Conservation (phyloP, 1,140 invertebrate genomes). For the Babylonia areolata region DNA sequence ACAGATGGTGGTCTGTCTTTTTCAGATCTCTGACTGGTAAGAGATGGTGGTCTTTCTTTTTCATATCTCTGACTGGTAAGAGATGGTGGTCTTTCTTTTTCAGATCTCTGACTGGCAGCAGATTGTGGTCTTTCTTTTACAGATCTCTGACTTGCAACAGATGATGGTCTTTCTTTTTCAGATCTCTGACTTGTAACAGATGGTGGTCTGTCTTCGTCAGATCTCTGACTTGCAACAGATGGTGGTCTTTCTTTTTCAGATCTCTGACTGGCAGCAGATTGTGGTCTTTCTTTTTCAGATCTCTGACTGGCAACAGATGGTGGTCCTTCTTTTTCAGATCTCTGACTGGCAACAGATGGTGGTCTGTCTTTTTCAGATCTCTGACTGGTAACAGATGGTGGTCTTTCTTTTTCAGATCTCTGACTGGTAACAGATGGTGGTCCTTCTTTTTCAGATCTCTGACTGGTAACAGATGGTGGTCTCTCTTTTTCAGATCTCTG, state of each 20-base stretch:
- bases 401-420: background rate
- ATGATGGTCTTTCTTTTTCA: background rate
- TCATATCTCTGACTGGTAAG: background rate
- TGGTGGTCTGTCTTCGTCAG: background rate
- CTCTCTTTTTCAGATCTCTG: background rate
- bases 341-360: background rate
- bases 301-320: background rate
- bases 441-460: background rate
- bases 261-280: background rate
- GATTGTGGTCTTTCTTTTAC: background rate
- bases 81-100: background rate
- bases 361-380: background rate
- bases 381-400: background rate
- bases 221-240: background rate
- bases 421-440: background rate
- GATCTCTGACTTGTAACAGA: background rate
- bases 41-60: background rate
- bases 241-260: background rate
- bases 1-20: background rate
- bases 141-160: background rate
- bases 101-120: background rate
- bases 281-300: constrained; percentile 3
- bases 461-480: background rate
- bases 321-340: background rate
- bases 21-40: background rate